Percentiles rank a stretch among this genome's conserved stretches.
Conservation (phyloP, 2,888 invertebrate genomes). For the Clunio marinus region DNA sequence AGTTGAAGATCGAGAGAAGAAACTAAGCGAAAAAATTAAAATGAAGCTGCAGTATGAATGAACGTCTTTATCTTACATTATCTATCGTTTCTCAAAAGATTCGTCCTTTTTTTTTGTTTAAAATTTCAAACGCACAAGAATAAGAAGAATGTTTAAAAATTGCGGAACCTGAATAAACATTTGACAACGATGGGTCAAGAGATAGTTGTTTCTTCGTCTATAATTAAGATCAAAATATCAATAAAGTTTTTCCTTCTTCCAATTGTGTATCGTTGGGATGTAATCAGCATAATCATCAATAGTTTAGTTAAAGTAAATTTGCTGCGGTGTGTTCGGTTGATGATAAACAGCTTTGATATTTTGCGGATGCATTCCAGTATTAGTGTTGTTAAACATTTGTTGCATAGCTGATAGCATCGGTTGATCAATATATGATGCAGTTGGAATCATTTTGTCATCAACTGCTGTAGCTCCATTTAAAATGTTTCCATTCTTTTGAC, state of each 20-base stretch:
- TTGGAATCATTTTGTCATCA: constrained; percentile 24
- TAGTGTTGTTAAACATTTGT: constrained; percentile 37
- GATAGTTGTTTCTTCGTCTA: neutral
- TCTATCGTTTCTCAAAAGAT: neutral
- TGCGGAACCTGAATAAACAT: no score
- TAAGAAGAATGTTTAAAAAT: neutral
- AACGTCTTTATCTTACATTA: constrained; percentile 3
- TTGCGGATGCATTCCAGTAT: neutral
- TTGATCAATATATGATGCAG: constrained; percentile 32
- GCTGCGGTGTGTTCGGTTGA: constrained; percentile 13
- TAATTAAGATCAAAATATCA: constrained; percentile 17
- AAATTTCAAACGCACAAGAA: neutral
- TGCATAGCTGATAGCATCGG: constrained; percentile 37
- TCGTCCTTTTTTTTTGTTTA: neutral
- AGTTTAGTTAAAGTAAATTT: constrained; percentile 33
- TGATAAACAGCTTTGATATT: constrained; percentile 24
- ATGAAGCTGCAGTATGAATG: constrained; percentile 6
- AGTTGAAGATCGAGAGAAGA: neutral
- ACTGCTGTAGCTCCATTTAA: neutral
- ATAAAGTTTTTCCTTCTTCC: no score
- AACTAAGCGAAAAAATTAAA: neutral
- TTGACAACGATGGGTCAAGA: constrained; percentile 3
- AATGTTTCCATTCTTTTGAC: constrained; percentile 17
- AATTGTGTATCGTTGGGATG: constrained; percentile 18
- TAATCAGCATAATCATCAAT: neutral